Evolutionary conservation across 2,113 vertebrate genomes (phyloP), one percentile per base, ranked within the genome.

Genomic region (Gadus chalcogrammus): DNA sequence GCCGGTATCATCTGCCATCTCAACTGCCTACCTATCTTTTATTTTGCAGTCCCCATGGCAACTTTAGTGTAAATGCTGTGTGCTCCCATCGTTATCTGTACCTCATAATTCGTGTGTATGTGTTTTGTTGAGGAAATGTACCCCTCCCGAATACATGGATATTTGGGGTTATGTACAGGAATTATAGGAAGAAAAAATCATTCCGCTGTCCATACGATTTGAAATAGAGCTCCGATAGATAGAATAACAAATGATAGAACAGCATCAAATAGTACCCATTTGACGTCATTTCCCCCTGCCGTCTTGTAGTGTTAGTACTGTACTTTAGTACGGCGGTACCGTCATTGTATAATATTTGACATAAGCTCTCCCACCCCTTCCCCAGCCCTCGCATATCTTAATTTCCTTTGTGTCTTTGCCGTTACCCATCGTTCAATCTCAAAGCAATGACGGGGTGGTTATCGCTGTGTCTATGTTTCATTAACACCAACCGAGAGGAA

Each of bases 301-400:
- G 53, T 84, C 56, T 63, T 70, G 77, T 66, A 61, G 31, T 88
- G 88, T 85, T 85, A 83, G 87, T 87, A 85, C 59, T 76, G 62
- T 79, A 27, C 4, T 35, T 2, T 31, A 31, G 31, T 31, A 35
- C 2, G 5, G 6, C 31, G 6, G 31, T 35, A 35, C 31, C 31
- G 2, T 35, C 31, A 35, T 35, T 35, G 31, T 35, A 35, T 35
- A 35, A 35, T 35, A 35, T 35, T 35, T 35, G 31, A 35, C 31
- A 35, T 35, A 35, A 35, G 31, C 31, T 35, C 24, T 24, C 24
- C 31, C 31, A 35, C 31, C 31, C 31, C 31, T 35, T 35, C 24
- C 24, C 24, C 31, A 4, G 6, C 31, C 31, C 31, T 7, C 6
- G 31, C 4, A 35, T 35, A 35, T 35, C 31, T 35, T 35, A 35